Conservation (phyloP, 2,888 invertebrate species). For the Herminia tarsipennalis region DNA sequence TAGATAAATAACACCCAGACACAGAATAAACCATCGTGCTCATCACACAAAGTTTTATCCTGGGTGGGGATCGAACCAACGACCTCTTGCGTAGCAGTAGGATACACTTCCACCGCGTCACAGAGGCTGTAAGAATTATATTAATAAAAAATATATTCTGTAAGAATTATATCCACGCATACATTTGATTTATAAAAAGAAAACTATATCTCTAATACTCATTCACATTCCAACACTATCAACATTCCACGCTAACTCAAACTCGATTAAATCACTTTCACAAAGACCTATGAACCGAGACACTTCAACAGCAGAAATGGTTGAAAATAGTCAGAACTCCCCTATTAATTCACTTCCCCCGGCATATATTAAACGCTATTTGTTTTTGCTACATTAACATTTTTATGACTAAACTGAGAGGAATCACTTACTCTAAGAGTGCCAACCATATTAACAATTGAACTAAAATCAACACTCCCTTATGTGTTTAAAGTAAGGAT, state of each 20-base stretch:
- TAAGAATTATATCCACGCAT: too few species aligned
- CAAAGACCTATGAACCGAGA: conserved; percentile 35
- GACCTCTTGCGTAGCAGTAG: too few species aligned
- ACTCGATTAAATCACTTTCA: conserved; percentile 41
- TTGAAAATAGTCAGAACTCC: conserved; percentile 36
- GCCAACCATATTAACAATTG: conserved; percentile 42
- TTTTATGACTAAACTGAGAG: conserved; percentile 83
- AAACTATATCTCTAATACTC: too few species aligned
- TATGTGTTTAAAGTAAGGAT: conserved; percentile 21
- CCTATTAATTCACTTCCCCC: conserved; percentile 73
- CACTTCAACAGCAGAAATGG: conserved; percentile 55
- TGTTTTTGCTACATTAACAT: conserved; percentile 84
- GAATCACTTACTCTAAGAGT: conserved; percentile 74
- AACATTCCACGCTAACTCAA: conserved; percentile 6
- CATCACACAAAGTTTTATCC: too few species aligned
- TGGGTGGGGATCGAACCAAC: too few species aligned
- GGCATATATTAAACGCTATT: conserved; percentile 81
- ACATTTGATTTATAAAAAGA: too few species aligned
- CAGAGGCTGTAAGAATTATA: too few species aligned
- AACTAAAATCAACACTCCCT: conserved; percentile 9
- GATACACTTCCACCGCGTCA: too few species aligned
- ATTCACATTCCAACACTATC: too few species aligned
- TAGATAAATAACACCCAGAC: too few species aligned
- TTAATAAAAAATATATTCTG: too few species aligned
- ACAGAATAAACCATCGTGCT: too few species aligned